Percentiles rank a stretch among this genome's conserved stretches.
Conservation (phyloP, 2,888 invertebrate species). For the Stictocephala bisonia region DNA sequence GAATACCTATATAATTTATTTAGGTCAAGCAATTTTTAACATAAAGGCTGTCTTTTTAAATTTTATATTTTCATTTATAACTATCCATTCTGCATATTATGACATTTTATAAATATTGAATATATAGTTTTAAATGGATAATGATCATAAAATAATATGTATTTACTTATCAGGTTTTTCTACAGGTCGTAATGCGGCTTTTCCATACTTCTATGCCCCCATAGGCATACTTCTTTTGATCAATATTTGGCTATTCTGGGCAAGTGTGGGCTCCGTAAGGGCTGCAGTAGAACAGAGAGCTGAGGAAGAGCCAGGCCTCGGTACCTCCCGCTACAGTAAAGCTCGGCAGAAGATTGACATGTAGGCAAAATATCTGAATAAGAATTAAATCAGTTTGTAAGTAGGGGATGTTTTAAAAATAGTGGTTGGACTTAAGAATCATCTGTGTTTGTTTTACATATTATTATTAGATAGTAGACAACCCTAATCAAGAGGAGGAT, state of each 20-base stretch:
- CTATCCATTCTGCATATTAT: too few relatives aligned
- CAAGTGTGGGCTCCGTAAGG: slow-evolving; percentile 63
- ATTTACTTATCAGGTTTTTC: slow-evolving; percentile 31
- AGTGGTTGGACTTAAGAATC: too few relatives aligned
- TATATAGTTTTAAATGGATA: background rate
- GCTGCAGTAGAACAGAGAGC: slow-evolving; percentile 12
- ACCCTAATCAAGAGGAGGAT: too few relatives aligned
- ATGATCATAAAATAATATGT: background rate
- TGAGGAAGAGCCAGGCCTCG: slow-evolving; percentile 16
- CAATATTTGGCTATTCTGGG: slow-evolving; percentile 69
- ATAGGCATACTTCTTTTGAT: slow-evolving; percentile 69
- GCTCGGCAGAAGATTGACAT: slow-evolving; percentile 58
- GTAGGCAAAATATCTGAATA: too few relatives aligned
- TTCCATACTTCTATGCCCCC: slow-evolving; percentile 74
- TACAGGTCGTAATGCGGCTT: slow-evolving; percentile 70
- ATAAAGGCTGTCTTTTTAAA: too few relatives aligned
- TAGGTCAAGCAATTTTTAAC: too few relatives aligned
- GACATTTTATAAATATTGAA: background rate
- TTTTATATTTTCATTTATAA: too few relatives aligned
- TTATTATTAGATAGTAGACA: too few relatives aligned
- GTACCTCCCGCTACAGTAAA: slow-evolving; percentile 27
- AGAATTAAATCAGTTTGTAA: too few relatives aligned
- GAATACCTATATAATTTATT: too few relatives aligned
- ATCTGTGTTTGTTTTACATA: too few relatives aligned
- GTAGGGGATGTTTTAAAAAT: too few relatives aligned